Conservation (phyloP, 2,888 invertebrate genomes). For the Toxonevra muliebris region DNA sequence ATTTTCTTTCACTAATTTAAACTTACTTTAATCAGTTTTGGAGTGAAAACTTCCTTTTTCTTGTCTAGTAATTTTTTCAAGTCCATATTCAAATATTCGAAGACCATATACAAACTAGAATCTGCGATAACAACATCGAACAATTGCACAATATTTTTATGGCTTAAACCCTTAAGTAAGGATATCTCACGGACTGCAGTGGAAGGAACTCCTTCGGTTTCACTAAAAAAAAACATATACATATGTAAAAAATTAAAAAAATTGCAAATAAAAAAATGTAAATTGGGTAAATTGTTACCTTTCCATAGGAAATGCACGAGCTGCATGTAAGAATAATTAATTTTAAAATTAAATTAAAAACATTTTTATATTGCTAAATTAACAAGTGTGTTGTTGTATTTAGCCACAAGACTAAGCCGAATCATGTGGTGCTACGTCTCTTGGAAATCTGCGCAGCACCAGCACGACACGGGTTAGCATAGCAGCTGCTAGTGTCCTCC, state of each 20-base stretch:
- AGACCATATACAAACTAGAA: constrained; percentile 88
- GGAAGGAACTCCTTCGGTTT: constrained; percentile 96
- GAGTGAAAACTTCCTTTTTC: constrained; percentile 70
- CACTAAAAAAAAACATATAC: constrained; percentile 69
- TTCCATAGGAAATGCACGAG: neutral
- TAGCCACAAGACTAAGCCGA: constrained; percentile 69
- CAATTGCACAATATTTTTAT: constrained; percentile 89
- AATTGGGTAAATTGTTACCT: too few relatives aligned
- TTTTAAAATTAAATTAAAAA: neutral
- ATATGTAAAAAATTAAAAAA: neutral
- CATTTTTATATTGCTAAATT: neutral
- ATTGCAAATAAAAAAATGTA: neutral
- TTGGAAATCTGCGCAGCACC: constrained; percentile 66
- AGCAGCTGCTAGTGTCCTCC: constrained; percentile 39
- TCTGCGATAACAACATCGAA: constrained; percentile 89
- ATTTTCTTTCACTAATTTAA: neutral
- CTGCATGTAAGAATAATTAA: neutral
- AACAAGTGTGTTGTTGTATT: constrained; percentile 13
- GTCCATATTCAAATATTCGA: constrained; percentile 94
- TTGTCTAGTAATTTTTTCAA: constrained; percentile 88
- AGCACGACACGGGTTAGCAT: constrained; percentile 69
- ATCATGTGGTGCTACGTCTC: constrained; percentile 77
- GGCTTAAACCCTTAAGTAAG: constrained; percentile 86
- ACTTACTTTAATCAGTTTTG: constrained; percentile 74
- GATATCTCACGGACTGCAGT: constrained; percentile 97